These are phyloP conservation scores for Aporrectodea caliginosa DNA, from an alignment of 1,140 invertebrate genomes.

Conservation along the genomic window DNA sequence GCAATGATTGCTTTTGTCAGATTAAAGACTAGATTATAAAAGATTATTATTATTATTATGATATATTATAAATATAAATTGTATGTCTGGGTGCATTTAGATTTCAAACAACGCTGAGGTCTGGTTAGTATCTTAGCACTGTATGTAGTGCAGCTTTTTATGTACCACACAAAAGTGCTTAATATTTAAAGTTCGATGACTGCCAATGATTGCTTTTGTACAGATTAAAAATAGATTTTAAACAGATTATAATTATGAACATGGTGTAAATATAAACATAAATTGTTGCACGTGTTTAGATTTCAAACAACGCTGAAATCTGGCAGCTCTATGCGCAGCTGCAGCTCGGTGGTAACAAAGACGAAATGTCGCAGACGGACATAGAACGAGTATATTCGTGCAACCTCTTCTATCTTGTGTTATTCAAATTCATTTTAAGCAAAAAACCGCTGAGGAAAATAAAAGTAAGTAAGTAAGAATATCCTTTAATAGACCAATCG, in stretches of 20 bases:
- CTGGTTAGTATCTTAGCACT: not conserved
- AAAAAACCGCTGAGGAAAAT: no score
- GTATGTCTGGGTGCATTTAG: no score
- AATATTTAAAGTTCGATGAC: not conserved
- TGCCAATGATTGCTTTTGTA: not conserved
- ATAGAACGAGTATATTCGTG: slow-evolving; percentile 38
- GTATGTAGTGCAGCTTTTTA: not conserved
- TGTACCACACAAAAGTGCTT: not conserved
- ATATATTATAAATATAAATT: no score
- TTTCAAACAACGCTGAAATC: slow-evolving; percentile 65
- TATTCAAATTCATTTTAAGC: no score
- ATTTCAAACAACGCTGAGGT: no score
- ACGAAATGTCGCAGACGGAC: slow-evolving; percentile 44
- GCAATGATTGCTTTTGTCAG: no score
- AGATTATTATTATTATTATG: no score
- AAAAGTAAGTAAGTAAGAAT: no score
- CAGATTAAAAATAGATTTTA: not conserved
- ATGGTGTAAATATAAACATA: not conserved
- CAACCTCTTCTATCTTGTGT: no score
- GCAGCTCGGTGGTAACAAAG: slow-evolving; percentile 29
- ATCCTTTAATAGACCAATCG: no score
- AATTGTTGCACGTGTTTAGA: slow-evolving; percentile 38
- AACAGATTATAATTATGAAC: not conserved
- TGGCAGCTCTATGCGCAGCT: slow-evolving; percentile 77
- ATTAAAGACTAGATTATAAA: no score